A percentile compares a stretch with the other conserved stretches of the same genome.
Evolutionary conservation across 2,888 invertebrate species (phyloP).

Genomic region (Zeuzera pyrina): DNA sequence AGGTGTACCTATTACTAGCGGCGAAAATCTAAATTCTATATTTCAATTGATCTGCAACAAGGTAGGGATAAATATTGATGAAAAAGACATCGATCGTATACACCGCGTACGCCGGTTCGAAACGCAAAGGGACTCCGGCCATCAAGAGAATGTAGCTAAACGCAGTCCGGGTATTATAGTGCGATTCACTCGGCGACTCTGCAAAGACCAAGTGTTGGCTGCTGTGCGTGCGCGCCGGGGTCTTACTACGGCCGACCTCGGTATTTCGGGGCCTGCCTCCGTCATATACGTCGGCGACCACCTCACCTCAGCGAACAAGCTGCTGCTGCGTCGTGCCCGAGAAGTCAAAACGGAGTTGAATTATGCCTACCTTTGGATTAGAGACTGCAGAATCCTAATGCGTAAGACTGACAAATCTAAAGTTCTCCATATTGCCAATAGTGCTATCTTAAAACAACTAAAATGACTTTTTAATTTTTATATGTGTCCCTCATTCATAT

Average conservation of each 20-base stretch:
- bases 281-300: slow-evolving; percentile 1
- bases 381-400: no score
- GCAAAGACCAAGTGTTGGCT: slow-evolving; percentile 1
- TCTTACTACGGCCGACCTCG: no score
- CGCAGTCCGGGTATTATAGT: neutral
- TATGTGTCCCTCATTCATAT: no score
- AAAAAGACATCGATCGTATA: neutral
- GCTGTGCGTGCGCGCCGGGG: slow-evolving; percentile 1
- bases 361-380: no score
- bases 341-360: slow-evolving; percentile 1
- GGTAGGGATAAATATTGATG: neutral
- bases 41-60: neutral
- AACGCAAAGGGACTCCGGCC: neutral
- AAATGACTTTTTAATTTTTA: no score
- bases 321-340: slow-evolving; percentile 1
- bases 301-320: slow-evolving; percentile 1
- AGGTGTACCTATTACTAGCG: neutral
- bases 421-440: no score
- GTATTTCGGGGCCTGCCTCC: neutral
- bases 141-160: no score
- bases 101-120: neutral
- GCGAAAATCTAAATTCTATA: neutral
- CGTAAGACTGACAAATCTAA: no score
- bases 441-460: no score
- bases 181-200: neutral